A percentile compares a stretch with the other conserved stretches of the same genome.
Conservation (phyloP, 2,797 vertebrate species). For the Nannoperca australis region DNA sequence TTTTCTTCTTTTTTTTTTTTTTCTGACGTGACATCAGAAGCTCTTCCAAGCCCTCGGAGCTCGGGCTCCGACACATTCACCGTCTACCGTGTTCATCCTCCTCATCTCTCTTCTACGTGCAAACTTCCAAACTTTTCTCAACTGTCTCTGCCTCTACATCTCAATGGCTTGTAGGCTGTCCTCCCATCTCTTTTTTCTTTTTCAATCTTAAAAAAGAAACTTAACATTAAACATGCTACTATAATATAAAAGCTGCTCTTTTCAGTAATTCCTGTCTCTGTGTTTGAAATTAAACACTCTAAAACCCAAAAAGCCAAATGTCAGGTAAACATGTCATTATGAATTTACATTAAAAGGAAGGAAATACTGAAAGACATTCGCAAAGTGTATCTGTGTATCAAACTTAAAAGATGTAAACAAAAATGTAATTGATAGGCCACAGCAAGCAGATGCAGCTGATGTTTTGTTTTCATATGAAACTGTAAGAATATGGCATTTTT, state of each 20-base stretch:
- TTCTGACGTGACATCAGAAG: constrained; percentile 32
- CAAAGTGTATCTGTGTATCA: constrained; percentile 32
- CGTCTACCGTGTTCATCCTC: constrained; percentile 48
- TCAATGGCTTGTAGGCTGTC: constrained; percentile 47
- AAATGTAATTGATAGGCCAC: constrained; percentile 57
- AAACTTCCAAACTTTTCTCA: constrained; percentile 71
- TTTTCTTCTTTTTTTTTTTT: background rate
- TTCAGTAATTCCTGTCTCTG: constrained; percentile 28
- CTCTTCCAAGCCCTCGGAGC: constrained; percentile 37
- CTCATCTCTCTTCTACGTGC: constrained; percentile 68
- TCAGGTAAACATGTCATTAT: constrained; percentile 42
- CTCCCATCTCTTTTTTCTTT: constrained; percentile 31
- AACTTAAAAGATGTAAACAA: constrained; percentile 36
- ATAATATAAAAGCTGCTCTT: constrained; percentile 39
- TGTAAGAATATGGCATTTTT: constrained; percentile 64
- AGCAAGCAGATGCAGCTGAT: constrained; percentile 60
- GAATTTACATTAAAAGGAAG: constrained; percentile 40
- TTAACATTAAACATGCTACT: constrained; percentile 55
- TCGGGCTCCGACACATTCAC: constrained; percentile 56
- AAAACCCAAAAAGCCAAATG: constrained; percentile 44
- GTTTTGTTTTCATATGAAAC: constrained; percentile 45
- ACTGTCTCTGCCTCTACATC: constrained; percentile 38
- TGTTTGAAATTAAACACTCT: constrained; percentile 49
- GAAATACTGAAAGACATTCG: constrained; percentile 44
- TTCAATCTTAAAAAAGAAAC: constrained; percentile 21